Conservation (phyloP, 2,113 vertebrate genomes). For the Ceyx margarethae region DNA sequence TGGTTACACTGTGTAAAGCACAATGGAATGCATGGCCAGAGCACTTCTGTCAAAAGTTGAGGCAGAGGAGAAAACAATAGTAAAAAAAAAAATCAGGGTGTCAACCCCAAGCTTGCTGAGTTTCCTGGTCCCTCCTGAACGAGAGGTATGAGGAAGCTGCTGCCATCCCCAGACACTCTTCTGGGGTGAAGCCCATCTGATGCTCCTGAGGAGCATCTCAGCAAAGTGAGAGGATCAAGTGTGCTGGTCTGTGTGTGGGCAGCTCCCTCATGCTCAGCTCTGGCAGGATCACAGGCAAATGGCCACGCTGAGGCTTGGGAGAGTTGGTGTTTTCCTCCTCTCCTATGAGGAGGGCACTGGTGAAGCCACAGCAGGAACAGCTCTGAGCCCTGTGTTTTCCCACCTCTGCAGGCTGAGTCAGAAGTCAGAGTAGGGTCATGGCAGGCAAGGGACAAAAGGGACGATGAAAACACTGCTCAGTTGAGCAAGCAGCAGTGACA, state of each 20-base stretch:
- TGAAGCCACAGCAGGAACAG: not conserved
- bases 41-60: constrained; percentile 20
- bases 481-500: not conserved
- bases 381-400: constrained; percentile 3
- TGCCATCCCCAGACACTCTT: constrained; percentile 13
- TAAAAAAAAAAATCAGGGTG: constrained; percentile 26
- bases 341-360: constrained; percentile 16
- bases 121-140: constrained; percentile 52
- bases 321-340: not conserved
- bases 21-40: constrained; percentile 45
- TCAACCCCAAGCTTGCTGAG: constrained; percentile 51
- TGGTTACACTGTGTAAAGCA: constrained; percentile 42
- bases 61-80: constrained; percentile 35
- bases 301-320: not conserved
- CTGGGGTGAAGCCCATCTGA: constrained; percentile 29
- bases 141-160: constrained; percentile 55
- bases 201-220: not conserved
- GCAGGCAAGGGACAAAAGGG: not conserved
- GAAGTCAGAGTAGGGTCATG: not conserved
- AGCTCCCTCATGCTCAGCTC: not conserved
- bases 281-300: not conserved
- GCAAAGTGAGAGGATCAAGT: constrained; percentile 8
- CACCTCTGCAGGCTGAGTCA: constrained; percentile 23
- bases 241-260: not conserved
- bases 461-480: not conserved